Conservation (phyloP, 2,797 vertebrate species). For the Rousettus madagascariensis region DNA sequence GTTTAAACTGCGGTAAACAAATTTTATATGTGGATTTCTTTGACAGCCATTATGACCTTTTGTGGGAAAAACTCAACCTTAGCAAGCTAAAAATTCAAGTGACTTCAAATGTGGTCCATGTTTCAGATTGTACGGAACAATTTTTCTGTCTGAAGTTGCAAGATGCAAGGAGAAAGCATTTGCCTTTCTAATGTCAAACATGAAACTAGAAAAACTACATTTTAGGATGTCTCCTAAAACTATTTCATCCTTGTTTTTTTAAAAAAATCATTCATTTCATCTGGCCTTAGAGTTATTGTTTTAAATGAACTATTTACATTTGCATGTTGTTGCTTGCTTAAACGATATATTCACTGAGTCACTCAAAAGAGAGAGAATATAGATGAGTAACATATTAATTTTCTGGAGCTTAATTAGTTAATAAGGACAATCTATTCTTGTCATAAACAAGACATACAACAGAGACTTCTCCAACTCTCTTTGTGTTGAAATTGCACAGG, state of each 20-base stretch:
- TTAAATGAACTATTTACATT: background rate
- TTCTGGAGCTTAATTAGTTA: background rate
- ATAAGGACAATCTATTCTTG: background rate
- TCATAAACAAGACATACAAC: background rate
- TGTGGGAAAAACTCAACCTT: conserved; percentile 54
- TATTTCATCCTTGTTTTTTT: background rate
- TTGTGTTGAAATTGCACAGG: background rate
- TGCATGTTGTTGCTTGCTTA: conserved; percentile 9
- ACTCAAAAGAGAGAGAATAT: conserved; percentile 23
- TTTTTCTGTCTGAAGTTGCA: conserved; percentile 28
- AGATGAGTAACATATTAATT: background rate
- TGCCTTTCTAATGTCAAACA: background rate
- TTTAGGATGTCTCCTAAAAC: background rate
- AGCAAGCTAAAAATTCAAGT: conserved; percentile 54
- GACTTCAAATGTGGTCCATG: conserved; percentile 44
- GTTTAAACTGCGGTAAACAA: conserved; percentile 49
- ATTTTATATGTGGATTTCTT: conserved; percentile 61
- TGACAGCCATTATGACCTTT: conserved; percentile 50
- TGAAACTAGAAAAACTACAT: background rate
- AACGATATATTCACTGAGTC: background rate
- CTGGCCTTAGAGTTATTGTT: background rate
- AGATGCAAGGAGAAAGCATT: background rate
- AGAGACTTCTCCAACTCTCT: background rate
- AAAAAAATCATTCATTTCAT: background rate
- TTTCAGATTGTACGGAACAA: background rate